Evolutionary conservation across 2,113 vertebrate genomes (phyloP).

Genomic region (Grallaria varia): DNA sequence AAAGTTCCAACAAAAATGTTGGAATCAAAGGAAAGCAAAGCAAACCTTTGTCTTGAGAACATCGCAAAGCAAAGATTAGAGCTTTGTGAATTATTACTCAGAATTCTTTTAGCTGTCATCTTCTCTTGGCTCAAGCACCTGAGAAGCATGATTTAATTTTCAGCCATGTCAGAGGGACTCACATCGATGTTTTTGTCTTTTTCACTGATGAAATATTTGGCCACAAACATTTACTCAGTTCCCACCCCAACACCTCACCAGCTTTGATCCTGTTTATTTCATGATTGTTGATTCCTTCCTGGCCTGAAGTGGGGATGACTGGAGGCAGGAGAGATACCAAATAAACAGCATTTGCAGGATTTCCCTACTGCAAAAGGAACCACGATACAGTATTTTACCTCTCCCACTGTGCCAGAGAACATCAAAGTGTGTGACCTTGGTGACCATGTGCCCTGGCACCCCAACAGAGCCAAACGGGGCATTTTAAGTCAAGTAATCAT

Average conservation of each 20-base stretch:
- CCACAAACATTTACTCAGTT: background rate
- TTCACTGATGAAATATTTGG: background rate
- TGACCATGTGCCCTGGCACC: slow-evolving; percentile 5
- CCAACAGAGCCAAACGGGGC: background rate
- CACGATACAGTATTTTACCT: background rate
- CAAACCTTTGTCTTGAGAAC: background rate
- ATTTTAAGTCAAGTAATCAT: background rate
- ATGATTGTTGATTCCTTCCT: background rate
- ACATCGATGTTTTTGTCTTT: background rate
- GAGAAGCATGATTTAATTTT: background rate
- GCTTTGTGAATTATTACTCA: background rate
- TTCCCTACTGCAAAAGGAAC: slow-evolving; percentile 11
- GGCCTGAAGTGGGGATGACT: background rate
- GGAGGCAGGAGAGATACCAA: slow-evolving; percentile 15
- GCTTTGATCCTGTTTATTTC: background rate
- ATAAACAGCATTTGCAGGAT: background rate
- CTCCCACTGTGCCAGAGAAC: slow-evolving; percentile 50
- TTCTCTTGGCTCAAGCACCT: slow-evolving; percentile 33
- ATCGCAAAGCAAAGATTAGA: background rate
- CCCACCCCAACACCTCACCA: background rate
- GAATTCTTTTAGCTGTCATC: background rate
- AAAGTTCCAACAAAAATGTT: background rate
- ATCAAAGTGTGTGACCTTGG: slow-evolving; percentile 24
- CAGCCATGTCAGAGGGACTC: background rate
- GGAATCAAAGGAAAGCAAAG: slow-evolving; percentile 6